Base-by-base conservation (phyloP, 2,113 vertebrate species). In the Aspidoscelis tigris region DNA sequence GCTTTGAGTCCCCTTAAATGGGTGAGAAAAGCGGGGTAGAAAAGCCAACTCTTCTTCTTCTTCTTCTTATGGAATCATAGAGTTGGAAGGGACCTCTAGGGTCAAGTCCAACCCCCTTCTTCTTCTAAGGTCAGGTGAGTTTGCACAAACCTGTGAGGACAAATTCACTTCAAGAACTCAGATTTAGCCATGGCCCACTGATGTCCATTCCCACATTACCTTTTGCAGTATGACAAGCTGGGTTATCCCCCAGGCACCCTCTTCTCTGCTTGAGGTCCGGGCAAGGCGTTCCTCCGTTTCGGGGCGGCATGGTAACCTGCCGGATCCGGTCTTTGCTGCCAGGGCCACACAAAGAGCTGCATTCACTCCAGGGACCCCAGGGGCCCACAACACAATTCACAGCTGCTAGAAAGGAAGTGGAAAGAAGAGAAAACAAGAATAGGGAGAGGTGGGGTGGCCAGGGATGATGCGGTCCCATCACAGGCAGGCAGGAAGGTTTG, bases 191-290 rank as follows among this genome's bases (percentile, higher is more conserved):
- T 18, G 14, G 4, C 18, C 18, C 58, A 61, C 58, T 61, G 58
- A 14, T 61, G 4, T 16, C 14, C 10, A 18, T 61, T 18, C 58
- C 58, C 4, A 0, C 3, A 0, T 88, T 95, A 97, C 97, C 97
- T 97, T 96, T 95, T 1, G 95, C 95, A 0, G 84, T 89, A 66
- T 92, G 93, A 79, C 97, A 98, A 55, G 93, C 75, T 0, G 88
- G 88, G 50, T 95, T 92, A 85, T 97, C 96, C 65, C 97, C 97
- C 2, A 96, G 95, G 93, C 97, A 98, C 43, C 97, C 97, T 3
- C 97, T 91, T 3, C 96, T 96, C 93, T 98, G 97, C 87, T 96
- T 97, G 81, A 98, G 96, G 86, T 98, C 96, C 0, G 97, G 97
- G 64, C 97, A 98, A 21, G 97, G 97, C 1, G 90, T 93, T n/a